Evolutionary conservation across 2,888 invertebrate species (phyloP).

Genomic region (Limenitis camilla): DNA sequence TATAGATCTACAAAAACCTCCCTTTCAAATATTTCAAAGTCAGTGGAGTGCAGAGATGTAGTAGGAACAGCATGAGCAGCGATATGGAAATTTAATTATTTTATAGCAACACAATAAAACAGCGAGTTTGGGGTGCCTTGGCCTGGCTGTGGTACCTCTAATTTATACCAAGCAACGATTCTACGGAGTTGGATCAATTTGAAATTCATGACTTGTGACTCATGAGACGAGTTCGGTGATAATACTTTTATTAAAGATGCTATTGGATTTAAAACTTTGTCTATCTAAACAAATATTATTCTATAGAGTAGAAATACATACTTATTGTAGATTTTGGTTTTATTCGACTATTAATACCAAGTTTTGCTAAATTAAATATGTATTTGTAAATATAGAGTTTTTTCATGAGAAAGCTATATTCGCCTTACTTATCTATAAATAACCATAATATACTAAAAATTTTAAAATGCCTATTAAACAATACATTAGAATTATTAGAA

Average conservation of each 20-base stretch:
- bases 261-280: background rate
- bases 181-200: background rate
- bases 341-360: too few species aligned
- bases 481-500: too few species aligned
- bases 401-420: too few species aligned
- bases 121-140: constrained; percentile 31
- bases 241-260: background rate
- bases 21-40: constrained; percentile 16
- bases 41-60: constrained; percentile 9
- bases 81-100: constrained; percentile 61
- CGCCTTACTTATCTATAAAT: too few species aligned
- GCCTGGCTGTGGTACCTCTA: constrained; percentile 23
- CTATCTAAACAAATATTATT: too few species aligned
- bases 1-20: too few species aligned
- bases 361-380: too few species aligned
- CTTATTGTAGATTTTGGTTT: too few species aligned
- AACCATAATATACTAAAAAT: too few species aligned
- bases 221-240: background rate
- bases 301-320: too few species aligned
- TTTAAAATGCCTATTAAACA: too few species aligned
- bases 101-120: constrained; percentile 49
- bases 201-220: background rate
- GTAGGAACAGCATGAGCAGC: constrained; percentile 32
- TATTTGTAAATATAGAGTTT: too few species aligned
- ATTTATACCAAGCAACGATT: constrained; percentile 31